Base-by-base conservation (phyloP, 2,797 vertebrate species). In the Pipistrellus pygmaeus region DNA sequence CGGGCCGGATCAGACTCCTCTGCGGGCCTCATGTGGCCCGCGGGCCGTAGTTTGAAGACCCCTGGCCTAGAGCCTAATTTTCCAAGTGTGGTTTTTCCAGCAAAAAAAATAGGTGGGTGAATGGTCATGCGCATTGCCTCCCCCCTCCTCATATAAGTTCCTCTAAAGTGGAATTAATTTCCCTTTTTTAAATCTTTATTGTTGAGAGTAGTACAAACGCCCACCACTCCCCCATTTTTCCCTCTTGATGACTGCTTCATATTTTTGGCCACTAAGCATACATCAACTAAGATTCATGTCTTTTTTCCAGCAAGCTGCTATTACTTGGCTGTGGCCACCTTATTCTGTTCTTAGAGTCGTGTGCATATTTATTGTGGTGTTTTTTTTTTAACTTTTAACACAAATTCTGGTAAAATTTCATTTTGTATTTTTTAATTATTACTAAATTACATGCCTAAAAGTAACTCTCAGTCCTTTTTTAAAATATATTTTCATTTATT, bases 161-260 rank as follows among this genome's bases (percentile, higher is more conserved):
- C 55, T 85, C n/a, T 76, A 66, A 96, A 72, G 85, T 77, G 38
- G 9, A 90, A 85, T 93, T 48, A 88, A 32, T 91, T 92, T 77
- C 30, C 46, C 88, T 41, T 91, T 80, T 90, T 64, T 64, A 14
- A 14, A 14, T n/a, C 13, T 64, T 64, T 64, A 15, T 64, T 64
- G 27, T n/a, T n/a, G 30, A 64, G 30, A 64, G 62, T 64, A 64
- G 30, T n/a, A 64, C 62, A 64, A n/a, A 64, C 6, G 27, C 62
- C 60, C 60, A 14, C 27, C 60, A 7, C 30, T 8, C 62, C 62
- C 60, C 62, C 27, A n/a, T n/a, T 64, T n/a, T 15, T 2, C 62
- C 62, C 30, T 6, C 60, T 62, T 62, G 60, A 62, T 62, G 27
- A 30, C 60, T 30, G 46, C 35, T 48, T 90, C 13, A 21, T 92